phyloP scores from a whole-genome alignment of 2,113 vertebrate species.

The Urocitellus parryii region DNA sequence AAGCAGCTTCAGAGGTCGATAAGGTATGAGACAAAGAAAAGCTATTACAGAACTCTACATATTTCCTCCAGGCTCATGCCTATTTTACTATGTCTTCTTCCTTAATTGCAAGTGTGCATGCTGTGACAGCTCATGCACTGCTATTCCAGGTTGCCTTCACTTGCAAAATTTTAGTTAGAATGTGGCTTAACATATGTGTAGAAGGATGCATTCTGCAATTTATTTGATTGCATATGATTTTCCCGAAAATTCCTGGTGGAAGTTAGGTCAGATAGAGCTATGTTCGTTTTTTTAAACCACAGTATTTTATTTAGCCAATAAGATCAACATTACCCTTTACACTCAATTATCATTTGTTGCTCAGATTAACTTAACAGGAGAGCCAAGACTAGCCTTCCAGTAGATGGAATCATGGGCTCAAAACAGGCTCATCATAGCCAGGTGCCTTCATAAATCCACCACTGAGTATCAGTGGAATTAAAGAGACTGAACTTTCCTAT shows the following conservation, averaged over 20 bases:
- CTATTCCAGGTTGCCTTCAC: neutral
- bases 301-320: neutral
- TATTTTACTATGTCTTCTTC: neutral
- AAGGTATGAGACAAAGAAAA: neutral
- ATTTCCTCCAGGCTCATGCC: neutral
- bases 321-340: neutral
- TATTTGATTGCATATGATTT: constrained; percentile 7
- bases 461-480: no score
- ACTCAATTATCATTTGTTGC: neutral
- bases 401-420: neutral
- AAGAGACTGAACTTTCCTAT: no score
- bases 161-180: neutral
- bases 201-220: neutral
- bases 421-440: neutral
- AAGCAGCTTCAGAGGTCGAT: neutral
- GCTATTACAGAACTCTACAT: neutral
- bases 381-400: neutral
- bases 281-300: neutral
- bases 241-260: neutral
- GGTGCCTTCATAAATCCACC: neutral
- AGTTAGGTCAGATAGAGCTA: neutral
- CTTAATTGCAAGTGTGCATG: neutral
- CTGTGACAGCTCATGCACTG: neutral
- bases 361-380: neutral
- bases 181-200: neutral